phyloP scores from a whole-genome alignment of 2,113 vertebrate species.

The Sylvietta virens region DNA sequence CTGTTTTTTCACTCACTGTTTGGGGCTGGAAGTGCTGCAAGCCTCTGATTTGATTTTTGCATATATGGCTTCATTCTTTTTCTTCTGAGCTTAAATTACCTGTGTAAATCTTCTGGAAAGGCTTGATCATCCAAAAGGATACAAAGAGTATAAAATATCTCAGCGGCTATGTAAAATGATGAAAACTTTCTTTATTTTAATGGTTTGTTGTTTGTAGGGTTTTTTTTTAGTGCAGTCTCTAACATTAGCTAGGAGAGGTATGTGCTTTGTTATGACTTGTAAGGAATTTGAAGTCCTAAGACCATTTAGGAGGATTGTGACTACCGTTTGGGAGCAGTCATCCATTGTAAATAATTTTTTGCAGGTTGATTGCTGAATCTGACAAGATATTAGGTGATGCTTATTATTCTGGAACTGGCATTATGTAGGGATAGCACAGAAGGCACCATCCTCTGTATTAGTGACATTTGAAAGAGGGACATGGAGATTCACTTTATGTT shows the following conservation, averaged over 20 bases:
- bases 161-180: fast-evolving
- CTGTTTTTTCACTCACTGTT: fast-evolving
- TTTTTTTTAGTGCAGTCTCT: neutral
- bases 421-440: neutral
- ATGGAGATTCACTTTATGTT: neutral
- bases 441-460: neutral
- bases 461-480: neutral
- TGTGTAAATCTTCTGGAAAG: neutral
- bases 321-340: neutral
- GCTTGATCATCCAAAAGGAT: neutral
- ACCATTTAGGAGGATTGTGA: neutral
- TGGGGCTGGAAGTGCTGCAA: neutral
- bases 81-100: neutral
- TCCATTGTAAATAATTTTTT: neutral
- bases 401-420: neutral
- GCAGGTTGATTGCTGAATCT: neutral
- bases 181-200: neutral
- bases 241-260: neutral
- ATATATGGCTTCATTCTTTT: fast-evolving
- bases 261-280: fast-evolving
- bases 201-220: neutral
- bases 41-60: neutral
- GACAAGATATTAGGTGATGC: neutral
- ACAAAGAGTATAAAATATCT: neutral
- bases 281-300: neutral